Conservation (phyloP, 2,797 vertebrate genomes). For the Sebastes minor region DNA sequence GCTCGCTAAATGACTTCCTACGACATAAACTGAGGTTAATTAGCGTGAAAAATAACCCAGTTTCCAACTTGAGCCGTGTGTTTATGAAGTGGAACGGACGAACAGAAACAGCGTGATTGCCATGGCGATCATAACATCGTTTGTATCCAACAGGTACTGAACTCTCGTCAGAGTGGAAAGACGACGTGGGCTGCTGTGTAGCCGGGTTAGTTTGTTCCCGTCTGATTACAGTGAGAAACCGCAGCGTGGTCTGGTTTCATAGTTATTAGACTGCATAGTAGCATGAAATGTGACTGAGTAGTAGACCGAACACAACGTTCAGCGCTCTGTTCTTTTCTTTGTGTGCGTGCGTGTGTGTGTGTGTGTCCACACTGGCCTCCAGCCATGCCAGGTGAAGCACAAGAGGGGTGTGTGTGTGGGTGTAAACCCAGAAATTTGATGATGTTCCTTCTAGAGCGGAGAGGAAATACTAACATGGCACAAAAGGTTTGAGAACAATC, state of each 20-base stretch:
- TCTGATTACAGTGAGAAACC: conserved; percentile 43
- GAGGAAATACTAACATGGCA: conserved; percentile 63
- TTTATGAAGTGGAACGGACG: conserved; percentile 26
- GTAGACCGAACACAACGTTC: conserved; percentile 34
- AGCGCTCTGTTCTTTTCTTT: conserved; percentile 40
- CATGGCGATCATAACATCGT: conserved; percentile 4
- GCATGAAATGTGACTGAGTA: conserved; percentile 47
- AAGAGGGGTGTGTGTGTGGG: conserved; percentile 33
- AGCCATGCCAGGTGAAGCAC: conserved; percentile 66
- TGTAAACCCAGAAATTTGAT: conserved; percentile 75
- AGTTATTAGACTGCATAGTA: conserved; percentile 38
- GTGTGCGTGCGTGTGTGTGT: conserved; percentile 21
- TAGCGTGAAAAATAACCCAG: conserved; percentile 32
- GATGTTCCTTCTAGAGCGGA: conserved; percentile 59
- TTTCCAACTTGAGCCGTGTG: conserved; percentile 30
- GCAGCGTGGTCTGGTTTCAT: conserved; percentile 50
- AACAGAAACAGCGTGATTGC: conserved; percentile 7
- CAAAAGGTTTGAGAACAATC: conserved; percentile 72
- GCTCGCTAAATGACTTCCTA: conserved; percentile 31
- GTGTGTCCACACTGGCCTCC: conserved; percentile 39
- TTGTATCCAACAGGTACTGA: conserved; percentile 34
- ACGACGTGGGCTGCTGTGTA: conserved; percentile 7
- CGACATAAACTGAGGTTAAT: conserved; percentile 42
- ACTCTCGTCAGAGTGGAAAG: conserved; percentile 9
- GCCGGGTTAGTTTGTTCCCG: conserved; percentile 12